These are phyloP conservation scores for Atrichornis clamosus DNA, from an alignment of 2,113 vertebrate species.

Conservation along the genomic window DNA sequence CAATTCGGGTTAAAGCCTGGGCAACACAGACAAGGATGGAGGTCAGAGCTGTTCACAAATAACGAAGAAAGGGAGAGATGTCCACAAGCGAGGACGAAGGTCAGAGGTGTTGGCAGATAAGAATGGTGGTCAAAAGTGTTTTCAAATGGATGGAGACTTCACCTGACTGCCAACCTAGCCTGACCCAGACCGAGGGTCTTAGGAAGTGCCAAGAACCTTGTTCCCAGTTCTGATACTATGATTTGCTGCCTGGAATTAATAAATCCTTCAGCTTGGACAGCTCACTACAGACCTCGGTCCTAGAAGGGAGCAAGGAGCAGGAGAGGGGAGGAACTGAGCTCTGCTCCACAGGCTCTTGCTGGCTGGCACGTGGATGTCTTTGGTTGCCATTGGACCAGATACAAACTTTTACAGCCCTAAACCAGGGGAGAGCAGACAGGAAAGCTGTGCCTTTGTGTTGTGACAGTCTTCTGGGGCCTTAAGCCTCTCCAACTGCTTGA, in stretches of 20 bases:
- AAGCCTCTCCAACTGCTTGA: neutral
- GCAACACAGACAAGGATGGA: neutral
- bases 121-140: neutral
- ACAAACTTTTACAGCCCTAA: neutral
- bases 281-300: neutral
- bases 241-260: neutral
- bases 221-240: neutral
- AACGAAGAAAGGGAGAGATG: neutral
- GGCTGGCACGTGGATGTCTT: neutral
- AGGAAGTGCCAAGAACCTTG: neutral
- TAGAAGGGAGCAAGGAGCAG: neutral
- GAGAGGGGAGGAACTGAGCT: neutral
- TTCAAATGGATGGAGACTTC: neutral
- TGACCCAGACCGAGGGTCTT: neutral
- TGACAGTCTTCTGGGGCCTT: neutral
- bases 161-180: neutral
- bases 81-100: neutral
- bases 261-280: neutral
- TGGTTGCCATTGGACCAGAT: neutral
- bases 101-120: neutral
- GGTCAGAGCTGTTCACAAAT: neutral
- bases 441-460: neutral
- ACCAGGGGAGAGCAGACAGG: neutral
- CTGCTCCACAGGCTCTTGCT: neutral
- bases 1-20: conserved; percentile 92